A percentile compares a stretch with the other conserved stretches of the same genome.
phyloP scores from a whole-genome alignment of 2,113 vertebrate species.

The Mionectes macconnelli region DNA sequence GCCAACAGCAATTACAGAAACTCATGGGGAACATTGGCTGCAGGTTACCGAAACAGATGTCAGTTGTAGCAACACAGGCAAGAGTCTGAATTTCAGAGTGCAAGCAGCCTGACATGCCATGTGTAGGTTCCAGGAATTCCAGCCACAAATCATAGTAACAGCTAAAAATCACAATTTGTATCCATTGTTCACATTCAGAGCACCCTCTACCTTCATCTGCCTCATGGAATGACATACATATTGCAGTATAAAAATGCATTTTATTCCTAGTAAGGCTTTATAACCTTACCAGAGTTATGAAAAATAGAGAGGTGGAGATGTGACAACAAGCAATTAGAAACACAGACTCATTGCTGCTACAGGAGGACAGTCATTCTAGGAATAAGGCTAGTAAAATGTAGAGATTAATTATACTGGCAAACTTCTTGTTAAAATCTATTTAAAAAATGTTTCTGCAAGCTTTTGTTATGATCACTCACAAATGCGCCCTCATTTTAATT shows the following conservation, averaged over 20 bases:
- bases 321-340: neutral
- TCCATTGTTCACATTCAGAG: neutral
- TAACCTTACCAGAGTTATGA: neutral
- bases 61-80: conserved; percentile 26
- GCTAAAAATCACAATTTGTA: neutral
- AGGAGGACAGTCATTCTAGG: neutral
- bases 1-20: conserved; percentile 57
- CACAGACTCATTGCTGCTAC: neutral
- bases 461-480: neutral
- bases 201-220: neutral
- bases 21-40: conserved; percentile 38
- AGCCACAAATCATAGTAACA: neutral
- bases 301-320: neutral
- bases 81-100: neutral
- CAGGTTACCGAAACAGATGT: conserved; percentile 56
- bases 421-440: neutral
- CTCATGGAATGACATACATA: neutral
- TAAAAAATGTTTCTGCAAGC: neutral
- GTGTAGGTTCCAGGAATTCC: neutral
- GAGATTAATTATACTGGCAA: neutral
- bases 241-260: neutral
- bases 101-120: neutral
- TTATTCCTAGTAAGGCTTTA: neutral
- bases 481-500: neutral
- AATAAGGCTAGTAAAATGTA: neutral